Conservation (phyloP, 64 coral and sea anemone species). For the Astreopora myriophthalma region DNA sequence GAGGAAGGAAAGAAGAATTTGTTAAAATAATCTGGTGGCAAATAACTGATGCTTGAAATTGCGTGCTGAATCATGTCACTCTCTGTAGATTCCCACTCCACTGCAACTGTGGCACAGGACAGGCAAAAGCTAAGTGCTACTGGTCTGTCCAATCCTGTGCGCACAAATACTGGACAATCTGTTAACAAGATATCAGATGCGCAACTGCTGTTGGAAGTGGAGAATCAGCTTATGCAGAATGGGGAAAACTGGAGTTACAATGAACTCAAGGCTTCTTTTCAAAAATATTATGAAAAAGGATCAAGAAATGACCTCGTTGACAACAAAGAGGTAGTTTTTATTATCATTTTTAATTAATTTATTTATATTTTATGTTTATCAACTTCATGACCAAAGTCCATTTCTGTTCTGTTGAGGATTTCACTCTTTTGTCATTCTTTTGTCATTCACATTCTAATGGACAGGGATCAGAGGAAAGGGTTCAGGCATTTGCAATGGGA, state of each 20-base stretch:
- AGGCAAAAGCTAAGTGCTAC: background rate
- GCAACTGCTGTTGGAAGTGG: conserved; percentile 49
- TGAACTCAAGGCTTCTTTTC: conserved; percentile 68
- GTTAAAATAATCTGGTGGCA: no score
- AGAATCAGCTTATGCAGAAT: conserved; percentile 48
- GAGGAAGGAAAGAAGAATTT: no score
- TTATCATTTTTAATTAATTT: no score
- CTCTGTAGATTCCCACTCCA: background rate
- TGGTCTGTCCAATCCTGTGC: conserved; percentile 20
- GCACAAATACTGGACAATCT: background rate
- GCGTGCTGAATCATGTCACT: background rate
- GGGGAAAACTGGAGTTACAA: conserved; percentile 13
- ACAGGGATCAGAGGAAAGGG: no score
- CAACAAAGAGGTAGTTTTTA: conserved; percentile 42
- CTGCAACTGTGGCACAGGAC: background rate
- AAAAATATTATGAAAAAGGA: conserved; percentile 65
- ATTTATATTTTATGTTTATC: background rate
- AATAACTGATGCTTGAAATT: no score
- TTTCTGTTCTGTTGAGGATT: no score
- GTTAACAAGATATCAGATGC: background rate
- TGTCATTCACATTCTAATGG: no score
- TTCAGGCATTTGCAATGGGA: no score
- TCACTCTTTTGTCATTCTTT: no score
- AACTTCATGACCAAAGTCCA: background rate
- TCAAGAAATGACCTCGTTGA: conserved; percentile 38